Conservation (phyloP, 2,888 invertebrate species). For the Theretra japonica region DNA sequence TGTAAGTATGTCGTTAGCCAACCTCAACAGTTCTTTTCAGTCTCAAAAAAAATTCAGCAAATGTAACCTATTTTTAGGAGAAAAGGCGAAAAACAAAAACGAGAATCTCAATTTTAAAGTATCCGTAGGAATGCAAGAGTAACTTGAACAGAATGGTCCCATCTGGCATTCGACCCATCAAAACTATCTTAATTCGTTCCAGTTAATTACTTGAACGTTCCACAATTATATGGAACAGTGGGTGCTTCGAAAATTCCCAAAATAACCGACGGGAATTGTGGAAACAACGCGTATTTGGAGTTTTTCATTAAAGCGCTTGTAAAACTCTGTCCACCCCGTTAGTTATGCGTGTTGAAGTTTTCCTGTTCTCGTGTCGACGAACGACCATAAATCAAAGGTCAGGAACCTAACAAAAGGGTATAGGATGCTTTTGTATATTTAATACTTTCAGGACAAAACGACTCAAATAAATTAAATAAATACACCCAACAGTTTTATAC, state of each 20-base stretch:
- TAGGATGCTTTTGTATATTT: too few species aligned
- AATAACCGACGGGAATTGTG: not conserved
- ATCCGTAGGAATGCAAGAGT: not conserved
- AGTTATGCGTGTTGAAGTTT: not conserved
- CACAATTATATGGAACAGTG: not conserved
- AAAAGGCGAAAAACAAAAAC: too few species aligned
- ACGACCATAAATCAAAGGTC: not conserved
- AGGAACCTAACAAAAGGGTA: too few species aligned
- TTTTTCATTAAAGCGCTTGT: slow-evolving; percentile 5
- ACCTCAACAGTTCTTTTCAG: too few species aligned
- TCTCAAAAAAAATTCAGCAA: too few species aligned
- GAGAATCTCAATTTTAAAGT: not conserved
- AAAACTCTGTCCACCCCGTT: not conserved
- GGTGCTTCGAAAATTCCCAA: not conserved
- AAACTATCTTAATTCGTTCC: not conserved
- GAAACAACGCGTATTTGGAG: not conserved
- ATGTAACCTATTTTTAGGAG: too few species aligned
- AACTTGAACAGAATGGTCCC: not conserved
- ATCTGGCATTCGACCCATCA: not conserved
- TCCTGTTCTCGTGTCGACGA: not conserved
- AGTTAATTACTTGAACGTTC: not conserved
- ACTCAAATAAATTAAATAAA: too few species aligned
- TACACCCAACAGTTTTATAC: too few species aligned
- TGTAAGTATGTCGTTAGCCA: too few species aligned
- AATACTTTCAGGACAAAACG: too few species aligned